These are phyloP conservation scores for Sinocyclocheilus anophthalmus DNA, from an alignment of 2,113 vertebrate species.

Conservation along the genomic window DNA sequence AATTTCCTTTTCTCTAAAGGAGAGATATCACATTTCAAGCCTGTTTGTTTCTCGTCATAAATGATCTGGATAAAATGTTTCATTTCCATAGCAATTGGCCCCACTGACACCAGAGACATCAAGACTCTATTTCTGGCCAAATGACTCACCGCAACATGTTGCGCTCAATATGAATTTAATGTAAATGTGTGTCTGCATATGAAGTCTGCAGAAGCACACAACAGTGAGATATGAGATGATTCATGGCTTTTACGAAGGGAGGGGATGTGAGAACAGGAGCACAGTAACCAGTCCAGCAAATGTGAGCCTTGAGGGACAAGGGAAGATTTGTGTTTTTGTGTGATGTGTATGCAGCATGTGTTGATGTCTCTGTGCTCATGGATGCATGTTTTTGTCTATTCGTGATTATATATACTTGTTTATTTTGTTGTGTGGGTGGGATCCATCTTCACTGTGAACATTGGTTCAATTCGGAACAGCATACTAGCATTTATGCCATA, in stretches of 20 bases:
- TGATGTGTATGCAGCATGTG: not conserved
- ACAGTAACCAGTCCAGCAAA: conserved; percentile 38
- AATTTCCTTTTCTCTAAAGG: not conserved
- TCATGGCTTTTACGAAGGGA: conserved; percentile 7
- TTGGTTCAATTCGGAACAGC: not conserved
- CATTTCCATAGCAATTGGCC: not conserved
- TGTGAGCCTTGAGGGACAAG: not conserved
- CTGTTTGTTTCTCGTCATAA: conserved; percentile 3
- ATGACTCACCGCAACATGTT: conserved; percentile 21
- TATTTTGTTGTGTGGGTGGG: not conserved
- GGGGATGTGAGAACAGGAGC: conserved; percentile 1
- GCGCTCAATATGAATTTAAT: not conserved
- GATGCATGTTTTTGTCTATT: not conserved
- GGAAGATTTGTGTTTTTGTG: not conserved
- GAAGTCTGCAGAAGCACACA: not conserved
- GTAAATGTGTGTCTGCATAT: conserved; percentile 5
- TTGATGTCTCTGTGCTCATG: not conserved
- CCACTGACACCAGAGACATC: not conserved
- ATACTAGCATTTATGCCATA: no score
- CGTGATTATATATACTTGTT: not conserved
- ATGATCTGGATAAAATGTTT: not conserved
- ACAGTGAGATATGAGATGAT: not conserved
- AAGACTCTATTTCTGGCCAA: conserved; percentile 5
- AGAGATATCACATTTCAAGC: not conserved
- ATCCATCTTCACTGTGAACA: not conserved